phyloP scores from a whole-genome alignment of 2,113 vertebrate genomes.

The Hirundichthys speculiger region DNA sequence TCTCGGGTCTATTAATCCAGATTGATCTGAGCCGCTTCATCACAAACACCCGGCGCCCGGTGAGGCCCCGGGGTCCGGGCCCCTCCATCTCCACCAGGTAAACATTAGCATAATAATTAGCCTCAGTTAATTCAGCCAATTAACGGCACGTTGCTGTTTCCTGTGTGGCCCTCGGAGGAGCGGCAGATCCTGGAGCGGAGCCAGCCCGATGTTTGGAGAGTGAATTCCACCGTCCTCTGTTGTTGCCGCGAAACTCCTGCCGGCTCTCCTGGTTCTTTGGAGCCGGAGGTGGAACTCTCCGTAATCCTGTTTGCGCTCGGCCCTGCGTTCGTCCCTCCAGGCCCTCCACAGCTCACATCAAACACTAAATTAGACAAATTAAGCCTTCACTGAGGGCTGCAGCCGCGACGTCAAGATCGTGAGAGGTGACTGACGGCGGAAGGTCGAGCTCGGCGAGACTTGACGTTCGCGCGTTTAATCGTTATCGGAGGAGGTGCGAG shows the following conservation, averaged over 20 bases:
- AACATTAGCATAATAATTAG: slow-evolving; percentile 99
- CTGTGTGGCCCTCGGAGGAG: slow-evolving; percentile 88
- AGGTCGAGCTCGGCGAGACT: background rate
- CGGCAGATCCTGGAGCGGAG: slow-evolving; percentile 94
- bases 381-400: background rate
- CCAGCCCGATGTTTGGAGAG: slow-evolving; percentile 83
- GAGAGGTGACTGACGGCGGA: background rate
- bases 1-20: slow-evolving; percentile 38
- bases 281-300: slow-evolving; percentile 17
- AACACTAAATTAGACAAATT: no score
- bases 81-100: slow-evolving; percentile 80
- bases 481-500: background rate
- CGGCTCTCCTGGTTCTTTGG: background rate
- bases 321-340: background rate
- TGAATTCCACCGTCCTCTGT: no score
- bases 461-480: background rate
- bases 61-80: slow-evolving; percentile 5
- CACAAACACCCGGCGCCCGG: no score
- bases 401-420: background rate
- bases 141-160: slow-evolving; percentile 90
- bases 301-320: slow-evolving; percentile 48
- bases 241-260: background rate
- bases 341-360: background rate
- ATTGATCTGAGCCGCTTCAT: no score
- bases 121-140: slow-evolving; percentile 91